Evolutionary conservation across 2,113 vertebrate genomes (phyloP).

Genomic region (Xerus inauris): DNA sequence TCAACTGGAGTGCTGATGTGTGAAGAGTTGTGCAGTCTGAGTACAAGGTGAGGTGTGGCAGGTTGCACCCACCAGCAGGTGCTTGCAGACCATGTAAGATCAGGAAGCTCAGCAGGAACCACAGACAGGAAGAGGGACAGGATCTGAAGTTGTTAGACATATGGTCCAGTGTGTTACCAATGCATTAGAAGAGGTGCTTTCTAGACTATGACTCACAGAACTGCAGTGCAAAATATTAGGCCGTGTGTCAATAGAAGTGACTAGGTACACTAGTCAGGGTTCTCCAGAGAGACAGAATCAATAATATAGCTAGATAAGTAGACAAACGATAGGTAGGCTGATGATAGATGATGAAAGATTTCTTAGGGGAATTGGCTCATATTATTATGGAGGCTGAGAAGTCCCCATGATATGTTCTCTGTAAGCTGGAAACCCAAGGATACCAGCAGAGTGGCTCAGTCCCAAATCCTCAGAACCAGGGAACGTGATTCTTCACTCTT

Average conservation of each 20-base stretch:
- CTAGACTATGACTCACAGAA: background rate
- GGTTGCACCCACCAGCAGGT: background rate
- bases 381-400: background rate
- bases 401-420: background rate
- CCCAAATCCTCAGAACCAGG: background rate
- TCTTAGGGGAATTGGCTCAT: background rate
- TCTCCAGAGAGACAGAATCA: background rate
- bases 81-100: background rate
- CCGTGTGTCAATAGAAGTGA: fast-evolving
- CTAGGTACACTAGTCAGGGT: background rate
- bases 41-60: background rate
- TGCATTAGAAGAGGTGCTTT: background rate
- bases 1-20: background rate
- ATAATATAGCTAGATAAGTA: background rate
- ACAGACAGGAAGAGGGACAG: too few relatives aligned
- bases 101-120: too few relatives aligned
- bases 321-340: background rate
- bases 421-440: background rate
- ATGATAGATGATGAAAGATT: background rate
- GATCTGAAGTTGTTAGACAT: background rate
- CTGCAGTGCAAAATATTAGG: background rate
- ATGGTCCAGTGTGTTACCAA: too few relatives aligned
- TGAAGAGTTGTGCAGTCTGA: background rate
- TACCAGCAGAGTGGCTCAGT: background rate
- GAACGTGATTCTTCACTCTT: background rate